A percentile compares a stretch with the other conserved stretches of the same genome.
These are phyloP conservation scores for Alca torda DNA, from an alignment of 2,797 vertebrate genomes.

Conservation along the genomic window DNA sequence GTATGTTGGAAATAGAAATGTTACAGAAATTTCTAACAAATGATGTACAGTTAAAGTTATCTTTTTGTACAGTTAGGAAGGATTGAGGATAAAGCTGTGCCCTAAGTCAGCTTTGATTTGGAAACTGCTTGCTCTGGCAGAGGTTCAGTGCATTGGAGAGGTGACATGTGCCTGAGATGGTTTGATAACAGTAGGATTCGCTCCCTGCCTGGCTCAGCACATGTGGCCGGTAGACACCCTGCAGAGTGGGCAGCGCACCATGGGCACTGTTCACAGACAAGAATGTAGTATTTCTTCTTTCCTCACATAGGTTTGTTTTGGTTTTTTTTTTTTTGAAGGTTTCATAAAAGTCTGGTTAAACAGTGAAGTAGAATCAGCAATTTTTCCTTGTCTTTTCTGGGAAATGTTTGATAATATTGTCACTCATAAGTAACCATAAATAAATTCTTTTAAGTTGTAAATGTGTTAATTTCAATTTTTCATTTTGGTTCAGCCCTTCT, in stretches of 20 bases:
- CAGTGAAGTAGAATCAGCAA: background rate
- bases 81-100: background rate
- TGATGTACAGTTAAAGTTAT: background rate
- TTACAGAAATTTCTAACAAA: background rate
- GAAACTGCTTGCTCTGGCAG: background rate
- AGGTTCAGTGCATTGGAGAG: background rate
- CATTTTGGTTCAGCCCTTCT: background rate
- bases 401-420: background rate
- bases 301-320: too few relatives aligned
- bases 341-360: background rate
- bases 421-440: background rate
- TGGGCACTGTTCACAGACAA: background rate
- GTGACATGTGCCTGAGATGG: too few relatives aligned
- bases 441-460: background rate
- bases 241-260: background rate
- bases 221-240: fast-evolving
- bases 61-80: background rate
- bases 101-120: background rate
- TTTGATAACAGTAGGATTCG: background rate
- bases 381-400: background rate
- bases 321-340: background rate
- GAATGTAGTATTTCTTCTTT: background rate
- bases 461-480: background rate
- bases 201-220: background rate
- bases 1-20: background rate